These are phyloP conservation scores for Drosophila emarginata DNA, from an alignment of 2,888 invertebrate species.

Conservation along the genomic window DNA sequence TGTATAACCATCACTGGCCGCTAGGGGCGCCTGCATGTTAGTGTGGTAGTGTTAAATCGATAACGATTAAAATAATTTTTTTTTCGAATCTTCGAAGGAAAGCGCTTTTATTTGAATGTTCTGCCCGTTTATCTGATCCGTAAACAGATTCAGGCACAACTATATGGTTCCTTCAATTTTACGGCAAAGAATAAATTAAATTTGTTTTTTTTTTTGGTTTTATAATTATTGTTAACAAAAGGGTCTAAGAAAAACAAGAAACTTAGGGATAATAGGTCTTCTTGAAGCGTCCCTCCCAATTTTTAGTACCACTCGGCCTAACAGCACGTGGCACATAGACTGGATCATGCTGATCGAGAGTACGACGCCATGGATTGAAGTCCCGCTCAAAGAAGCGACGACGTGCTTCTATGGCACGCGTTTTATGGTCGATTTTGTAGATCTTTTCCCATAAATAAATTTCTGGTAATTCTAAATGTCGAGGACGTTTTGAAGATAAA, in stretches of 20 bases:
- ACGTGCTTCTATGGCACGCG: conserved; percentile 87
- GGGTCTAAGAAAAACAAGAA: neutral
- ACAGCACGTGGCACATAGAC: conserved; percentile 88
- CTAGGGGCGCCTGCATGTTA: neutral
- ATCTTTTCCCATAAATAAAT: conserved; percentile 92
- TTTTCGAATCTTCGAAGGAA: neutral
- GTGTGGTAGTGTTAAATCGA: neutral
- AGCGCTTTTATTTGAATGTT: neutral
- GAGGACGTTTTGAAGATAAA: conserved; percentile 87
- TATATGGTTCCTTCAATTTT: too few species aligned
- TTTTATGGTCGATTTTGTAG: conserved; percentile 89
- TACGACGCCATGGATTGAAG: conserved; percentile 86
- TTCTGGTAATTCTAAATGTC: conserved; percentile 86
- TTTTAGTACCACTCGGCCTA: conserved; percentile 85
- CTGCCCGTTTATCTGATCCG: too few species aligned
- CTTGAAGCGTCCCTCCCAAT: conserved; percentile 85
- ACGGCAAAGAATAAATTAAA: too few species aligned
- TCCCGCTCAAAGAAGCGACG: conserved; percentile 88
- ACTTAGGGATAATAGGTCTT: conserved; percentile 87
- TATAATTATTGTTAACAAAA: conserved; percentile 5
- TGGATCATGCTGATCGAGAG: conserved; percentile 87
- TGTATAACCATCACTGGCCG: neutral
- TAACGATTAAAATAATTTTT: neutral
- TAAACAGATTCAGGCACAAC: too few species aligned
- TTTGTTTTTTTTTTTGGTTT: neutral